phyloP scores from a whole-genome alignment of 2,888 invertebrate genomes.

The Flexamia atlantica region DNA sequence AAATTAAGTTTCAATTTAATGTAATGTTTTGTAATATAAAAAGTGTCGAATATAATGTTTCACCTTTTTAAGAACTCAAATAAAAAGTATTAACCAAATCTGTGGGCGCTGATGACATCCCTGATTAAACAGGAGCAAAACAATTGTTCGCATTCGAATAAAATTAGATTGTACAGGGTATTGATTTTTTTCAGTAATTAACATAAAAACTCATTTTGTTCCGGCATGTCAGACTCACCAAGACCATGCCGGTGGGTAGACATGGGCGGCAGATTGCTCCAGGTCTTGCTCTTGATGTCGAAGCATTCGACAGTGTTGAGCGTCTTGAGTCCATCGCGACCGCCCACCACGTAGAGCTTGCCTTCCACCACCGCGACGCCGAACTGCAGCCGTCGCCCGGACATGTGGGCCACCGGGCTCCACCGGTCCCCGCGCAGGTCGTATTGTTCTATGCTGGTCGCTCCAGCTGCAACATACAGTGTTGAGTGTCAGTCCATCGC shows the following conservation, averaged over 20 bases:
- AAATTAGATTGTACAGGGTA: too few species aligned
- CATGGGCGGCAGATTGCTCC: constrained; percentile 92
- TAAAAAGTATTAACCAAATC: too few species aligned
- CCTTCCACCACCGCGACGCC: constrained; percentile 92
- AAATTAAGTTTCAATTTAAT: too few species aligned
- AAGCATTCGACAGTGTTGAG: constrained; percentile 95
- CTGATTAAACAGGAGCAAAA: too few species aligned
- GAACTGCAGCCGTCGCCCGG: constrained; percentile 90
- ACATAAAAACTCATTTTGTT: too few species aligned
- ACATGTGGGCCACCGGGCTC: constrained; percentile 88
- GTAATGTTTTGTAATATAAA: too few species aligned
- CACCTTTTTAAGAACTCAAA: too few species aligned
- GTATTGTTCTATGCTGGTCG: constrained; percentile 94
- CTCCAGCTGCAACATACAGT: constrained; percentile 77
- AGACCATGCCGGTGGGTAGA: constrained; percentile 80
- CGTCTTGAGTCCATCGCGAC: constrained; percentile 95
- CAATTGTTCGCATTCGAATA: too few species aligned
- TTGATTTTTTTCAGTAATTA: too few species aligned
- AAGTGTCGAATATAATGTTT: too few species aligned
- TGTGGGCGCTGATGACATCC: too few species aligned
- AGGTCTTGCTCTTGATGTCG: constrained; percentile 87
- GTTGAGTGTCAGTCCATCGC: constrained; percentile 89
- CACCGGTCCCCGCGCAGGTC: constrained; percentile 89
- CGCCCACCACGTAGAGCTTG: constrained; percentile 92
- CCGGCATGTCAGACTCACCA: too few species aligned